These are phyloP conservation scores for Megaceryle alcyon DNA, from an alignment of 2,797 vertebrate species.

Conservation along the genomic window DNA sequence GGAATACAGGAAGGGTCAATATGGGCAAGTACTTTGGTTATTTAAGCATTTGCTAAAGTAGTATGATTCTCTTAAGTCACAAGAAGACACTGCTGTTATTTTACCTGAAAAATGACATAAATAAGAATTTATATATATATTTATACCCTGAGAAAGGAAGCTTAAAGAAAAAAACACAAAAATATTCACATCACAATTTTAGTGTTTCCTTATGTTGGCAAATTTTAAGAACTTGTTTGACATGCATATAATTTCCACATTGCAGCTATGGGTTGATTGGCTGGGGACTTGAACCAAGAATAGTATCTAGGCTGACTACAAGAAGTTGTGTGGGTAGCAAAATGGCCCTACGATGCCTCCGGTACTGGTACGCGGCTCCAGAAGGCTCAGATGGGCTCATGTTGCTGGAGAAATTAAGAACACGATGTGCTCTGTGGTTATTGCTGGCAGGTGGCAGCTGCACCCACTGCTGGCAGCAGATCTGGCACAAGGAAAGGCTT, in stretches of 20 bases:
- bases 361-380: fast-evolving
- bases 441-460: not conserved
- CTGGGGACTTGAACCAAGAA: not conserved
- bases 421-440: not conserved
- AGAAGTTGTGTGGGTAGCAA: not conserved
- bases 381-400: not conserved
- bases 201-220: not conserved
- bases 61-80: not conserved
- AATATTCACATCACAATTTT: not conserved
- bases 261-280: not conserved
- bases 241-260: not conserved
- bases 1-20: conserved; percentile 27
- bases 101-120: not conserved
- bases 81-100: not conserved
- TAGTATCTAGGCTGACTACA: not conserved
- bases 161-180: not conserved
- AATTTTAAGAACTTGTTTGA: not conserved
- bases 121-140: not conserved
- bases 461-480: not conserved
- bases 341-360: not conserved
- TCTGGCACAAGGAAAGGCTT: not conserved
- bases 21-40: not conserved
- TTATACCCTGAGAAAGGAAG: not conserved
- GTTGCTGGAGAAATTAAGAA: not conserved
- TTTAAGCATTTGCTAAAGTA: not conserved